Conservation (phyloP, 1,140 invertebrate species). For the Sinella curviseta region DNA sequence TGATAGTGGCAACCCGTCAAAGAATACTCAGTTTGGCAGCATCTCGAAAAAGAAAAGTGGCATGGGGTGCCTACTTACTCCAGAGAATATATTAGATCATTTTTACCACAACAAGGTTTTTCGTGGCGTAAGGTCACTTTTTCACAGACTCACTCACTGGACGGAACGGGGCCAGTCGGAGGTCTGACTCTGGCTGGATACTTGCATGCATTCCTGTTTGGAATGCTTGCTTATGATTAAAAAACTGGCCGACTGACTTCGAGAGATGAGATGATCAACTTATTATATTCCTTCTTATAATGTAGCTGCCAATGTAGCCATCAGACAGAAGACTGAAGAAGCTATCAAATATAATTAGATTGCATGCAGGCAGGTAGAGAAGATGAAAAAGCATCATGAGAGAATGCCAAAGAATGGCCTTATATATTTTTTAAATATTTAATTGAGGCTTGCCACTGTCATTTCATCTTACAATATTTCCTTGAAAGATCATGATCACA, state of each 20-base stretch:
- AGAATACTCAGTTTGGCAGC: neutral
- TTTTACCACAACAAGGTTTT: neutral
- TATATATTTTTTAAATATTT: neutral
- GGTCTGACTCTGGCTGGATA: neutral
- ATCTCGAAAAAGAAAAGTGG: slow-evolving; percentile 1
- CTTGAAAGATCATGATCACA: slow-evolving; percentile 16
- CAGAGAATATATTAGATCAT: neutral
- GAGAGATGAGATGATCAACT: neutral
- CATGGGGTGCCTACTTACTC: neutral
- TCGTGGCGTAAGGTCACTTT: slow-evolving; percentile 20
- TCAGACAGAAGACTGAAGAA: neutral
- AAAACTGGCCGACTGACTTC: neutral
- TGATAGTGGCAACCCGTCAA: slow-evolving; percentile 5
- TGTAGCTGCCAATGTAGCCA: too few relatives aligned
- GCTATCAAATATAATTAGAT: neutral
- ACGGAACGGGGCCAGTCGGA: neutral
- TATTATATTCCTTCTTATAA: too few relatives aligned
- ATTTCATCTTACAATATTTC: neutral
- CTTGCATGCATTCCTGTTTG: neutral
- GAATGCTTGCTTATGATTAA: neutral
- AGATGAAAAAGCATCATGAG: neutral
- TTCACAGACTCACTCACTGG: neutral
- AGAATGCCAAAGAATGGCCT: neutral
- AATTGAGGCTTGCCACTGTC: slow-evolving; percentile 2
- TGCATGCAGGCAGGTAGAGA: slow-evolving; percentile 1